Evolutionary conservation across 30 jellyfish, hydroid and myxozoan species (phyloP).

Genomic region (Mastigias papua): DNA sequence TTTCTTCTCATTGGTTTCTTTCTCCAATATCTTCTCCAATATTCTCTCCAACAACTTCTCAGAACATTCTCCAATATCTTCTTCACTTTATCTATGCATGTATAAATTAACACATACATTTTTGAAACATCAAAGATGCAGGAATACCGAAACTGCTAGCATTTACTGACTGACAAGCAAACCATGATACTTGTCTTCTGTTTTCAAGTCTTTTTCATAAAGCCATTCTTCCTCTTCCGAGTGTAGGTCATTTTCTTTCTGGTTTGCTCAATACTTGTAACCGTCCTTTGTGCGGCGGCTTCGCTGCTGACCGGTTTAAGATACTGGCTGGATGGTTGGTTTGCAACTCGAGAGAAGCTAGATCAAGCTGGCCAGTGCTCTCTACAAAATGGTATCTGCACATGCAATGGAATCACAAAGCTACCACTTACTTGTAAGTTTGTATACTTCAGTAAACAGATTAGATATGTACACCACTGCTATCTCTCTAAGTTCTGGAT

Average conservation of each 20-base stretch:
- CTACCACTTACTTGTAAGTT: conserved; percentile 71
- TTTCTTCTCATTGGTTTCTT: too few relatives aligned
- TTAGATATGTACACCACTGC: too few relatives aligned
- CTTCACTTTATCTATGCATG: too few relatives aligned
- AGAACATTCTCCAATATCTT: too few relatives aligned
- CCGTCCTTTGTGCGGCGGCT: conserved; percentile 82
- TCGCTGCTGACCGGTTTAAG: conserved; percentile 75
- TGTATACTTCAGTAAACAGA: background rate
- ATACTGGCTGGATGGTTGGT: conserved; percentile 91
- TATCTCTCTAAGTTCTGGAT: too few relatives aligned
- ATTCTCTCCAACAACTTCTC: too few relatives aligned
- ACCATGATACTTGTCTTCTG: background rate
- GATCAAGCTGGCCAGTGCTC: conserved; percentile 72
- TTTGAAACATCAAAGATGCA: too few relatives aligned
- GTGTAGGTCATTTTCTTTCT: conserved; percentile 74
- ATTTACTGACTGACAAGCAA: too few relatives aligned
- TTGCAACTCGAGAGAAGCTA: conserved; percentile 36
- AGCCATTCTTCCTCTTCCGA: background rate
- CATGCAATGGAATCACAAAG: conserved; percentile 57
- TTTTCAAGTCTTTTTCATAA: background rate
- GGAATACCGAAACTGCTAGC: too few relatives aligned
- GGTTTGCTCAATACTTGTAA: conserved; percentile 64
- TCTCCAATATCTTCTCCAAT: too few relatives aligned
- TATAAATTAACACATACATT: too few relatives aligned
- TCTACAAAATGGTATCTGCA: conserved; percentile 40